These are phyloP conservation scores for Xylophagus ater DNA, from an alignment of 2,888 invertebrate species.

Conservation along the genomic window DNA sequence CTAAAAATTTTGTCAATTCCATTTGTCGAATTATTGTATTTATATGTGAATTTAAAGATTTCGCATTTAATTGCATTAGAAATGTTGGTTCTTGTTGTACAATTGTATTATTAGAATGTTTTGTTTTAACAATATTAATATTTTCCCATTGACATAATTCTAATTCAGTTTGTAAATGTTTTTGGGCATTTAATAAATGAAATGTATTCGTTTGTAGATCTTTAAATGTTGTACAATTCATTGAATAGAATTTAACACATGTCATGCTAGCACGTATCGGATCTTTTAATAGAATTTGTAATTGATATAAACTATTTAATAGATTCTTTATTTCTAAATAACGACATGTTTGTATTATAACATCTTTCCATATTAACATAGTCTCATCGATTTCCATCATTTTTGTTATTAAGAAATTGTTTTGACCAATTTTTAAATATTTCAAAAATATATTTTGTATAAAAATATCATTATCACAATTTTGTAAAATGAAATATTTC, in stretches of 20 bases:
- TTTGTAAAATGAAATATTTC: constrained; percentile 55
- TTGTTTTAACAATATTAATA: constrained; percentile 27
- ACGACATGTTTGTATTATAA: constrained; percentile 64
- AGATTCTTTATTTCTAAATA: constrained; percentile 56
- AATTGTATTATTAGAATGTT: constrained; percentile 17
- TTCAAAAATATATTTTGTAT: constrained; percentile 59
- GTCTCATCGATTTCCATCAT: constrained; percentile 55
- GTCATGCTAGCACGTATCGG: constrained; percentile 68
- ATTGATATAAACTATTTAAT: constrained; percentile 56
- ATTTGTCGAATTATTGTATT: constrained; percentile 69
- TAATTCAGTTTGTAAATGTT: constrained; percentile 52
- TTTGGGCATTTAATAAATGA: constrained; percentile 46
- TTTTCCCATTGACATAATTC: constrained; percentile 45
- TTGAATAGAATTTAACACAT: constrained; percentile 63
- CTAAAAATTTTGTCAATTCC: constrained; percentile 63
- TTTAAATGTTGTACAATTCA: constrained; percentile 45
- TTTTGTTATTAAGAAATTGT: constrained; percentile 48
- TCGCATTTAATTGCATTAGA: constrained; percentile 57
- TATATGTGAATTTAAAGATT: constrained; percentile 64
- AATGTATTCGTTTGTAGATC: constrained; percentile 44
- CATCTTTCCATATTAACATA: constrained; percentile 55
- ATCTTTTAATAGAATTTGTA: constrained; percentile 62
- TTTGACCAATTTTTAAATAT: constrained; percentile 52
- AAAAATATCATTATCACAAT: constrained; percentile 54
- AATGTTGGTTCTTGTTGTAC: constrained; percentile 44